These are phyloP conservation scores for Zootermopsis nevadensis DNA, from an alignment of 2,888 invertebrate genomes.

Conservation along the genomic window DNA sequence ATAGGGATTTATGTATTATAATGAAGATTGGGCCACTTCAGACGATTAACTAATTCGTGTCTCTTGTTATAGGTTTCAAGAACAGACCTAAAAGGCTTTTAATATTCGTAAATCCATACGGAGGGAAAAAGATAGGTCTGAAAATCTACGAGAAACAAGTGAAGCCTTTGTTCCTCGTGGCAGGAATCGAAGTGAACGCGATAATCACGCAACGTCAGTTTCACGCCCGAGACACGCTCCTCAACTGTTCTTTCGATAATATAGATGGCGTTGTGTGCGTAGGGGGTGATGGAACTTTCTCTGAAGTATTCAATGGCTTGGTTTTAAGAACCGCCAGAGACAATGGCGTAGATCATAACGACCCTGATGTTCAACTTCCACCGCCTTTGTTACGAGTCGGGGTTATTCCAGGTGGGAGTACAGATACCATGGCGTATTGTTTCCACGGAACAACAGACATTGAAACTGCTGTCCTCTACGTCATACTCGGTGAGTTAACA, in stretches of 20 bases:
- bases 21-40: no score
- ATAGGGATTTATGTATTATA: no score
- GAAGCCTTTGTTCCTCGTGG: conserved; percentile 72
- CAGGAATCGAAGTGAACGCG: conserved; percentile 74
- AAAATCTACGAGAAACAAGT: conserved; percentile 80
- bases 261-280: conserved; percentile 80
- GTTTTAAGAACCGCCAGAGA: conserved; percentile 69
- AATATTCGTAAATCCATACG: conserved; percentile 86
- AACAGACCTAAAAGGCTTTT: conserved; percentile 77
- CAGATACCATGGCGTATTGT: conserved; percentile 83
- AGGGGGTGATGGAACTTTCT: conserved; percentile 89
- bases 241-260: conserved; percentile 61
- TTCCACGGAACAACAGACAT: conserved; percentile 84
- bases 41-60: background rate
- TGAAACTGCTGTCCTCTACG: conserved; percentile 82
- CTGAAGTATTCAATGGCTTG: conserved; percentile 82
- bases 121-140: conserved; percentile 80
- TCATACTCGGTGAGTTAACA: conserved; percentile 72
- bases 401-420: conserved; percentile 81
- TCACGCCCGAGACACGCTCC: conserved; percentile 78
- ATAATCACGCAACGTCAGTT: conserved; percentile 79
- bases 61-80: conserved; percentile 62
- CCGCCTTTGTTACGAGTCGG: conserved; percentile 70
- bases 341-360: conserved; percentile 67
- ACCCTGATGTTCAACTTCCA: conserved; percentile 65